phyloP scores from a whole-genome alignment of 2,797 vertebrate genomes.

The Crocodylus rhombifer region DNA sequence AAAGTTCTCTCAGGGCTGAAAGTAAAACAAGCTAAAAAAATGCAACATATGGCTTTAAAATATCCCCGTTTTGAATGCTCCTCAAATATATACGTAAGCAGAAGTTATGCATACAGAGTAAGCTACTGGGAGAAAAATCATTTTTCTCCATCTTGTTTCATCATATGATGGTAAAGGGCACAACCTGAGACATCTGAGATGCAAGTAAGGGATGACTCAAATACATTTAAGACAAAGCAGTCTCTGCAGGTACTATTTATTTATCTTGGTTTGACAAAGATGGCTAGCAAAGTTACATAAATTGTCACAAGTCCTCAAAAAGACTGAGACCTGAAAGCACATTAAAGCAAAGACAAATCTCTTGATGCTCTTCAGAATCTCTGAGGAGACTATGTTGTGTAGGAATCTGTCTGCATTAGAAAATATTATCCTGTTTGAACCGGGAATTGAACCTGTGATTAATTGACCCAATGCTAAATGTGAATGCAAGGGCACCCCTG shows the following conservation, averaged over 20 bases:
- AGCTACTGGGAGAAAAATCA: not conserved
- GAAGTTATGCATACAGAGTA: not conserved
- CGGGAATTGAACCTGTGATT: too few species aligned
- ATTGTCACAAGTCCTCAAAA: not conserved
- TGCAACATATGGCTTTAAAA: not conserved
- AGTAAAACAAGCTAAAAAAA: not conserved
- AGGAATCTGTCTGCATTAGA: too few species aligned
- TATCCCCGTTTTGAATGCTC: accelerated
- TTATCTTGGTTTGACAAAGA: not conserved
- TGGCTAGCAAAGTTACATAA: not conserved
- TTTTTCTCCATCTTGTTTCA: not conserved
- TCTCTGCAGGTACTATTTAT: not conserved
- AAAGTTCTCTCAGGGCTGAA: not conserved
- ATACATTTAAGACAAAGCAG: not conserved
- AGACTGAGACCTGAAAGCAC: not conserved
- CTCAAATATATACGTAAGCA: not conserved
- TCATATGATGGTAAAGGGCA: not conserved
- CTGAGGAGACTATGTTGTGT: too few species aligned
- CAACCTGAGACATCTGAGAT: not conserved
- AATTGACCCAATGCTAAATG: too few species aligned
- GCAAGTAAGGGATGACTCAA: not conserved
- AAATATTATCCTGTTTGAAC: too few species aligned
- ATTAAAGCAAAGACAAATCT: not conserved
- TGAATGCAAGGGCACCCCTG: too few species aligned
- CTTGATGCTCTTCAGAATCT: not conserved